These are phyloP conservation scores for Theocolax elegans DNA, from an alignment of 1,140 invertebrate species.

Conservation along the genomic window DNA sequence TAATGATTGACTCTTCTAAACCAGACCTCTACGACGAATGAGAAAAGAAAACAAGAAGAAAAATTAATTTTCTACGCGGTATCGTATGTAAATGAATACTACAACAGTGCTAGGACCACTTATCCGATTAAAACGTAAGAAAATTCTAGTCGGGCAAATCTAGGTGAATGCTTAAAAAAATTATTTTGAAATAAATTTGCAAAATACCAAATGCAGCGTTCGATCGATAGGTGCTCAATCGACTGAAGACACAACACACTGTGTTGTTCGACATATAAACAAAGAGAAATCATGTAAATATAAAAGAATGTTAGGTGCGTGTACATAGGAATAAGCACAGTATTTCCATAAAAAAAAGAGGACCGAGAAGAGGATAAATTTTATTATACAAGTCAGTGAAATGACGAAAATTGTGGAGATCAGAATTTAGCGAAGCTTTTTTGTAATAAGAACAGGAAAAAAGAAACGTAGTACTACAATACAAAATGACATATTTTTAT, in stretches of 20 bases:
- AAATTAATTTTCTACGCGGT: not conserved
- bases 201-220: constrained; percentile 37
- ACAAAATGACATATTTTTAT: constrained; percentile 40
- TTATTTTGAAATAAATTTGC: constrained; percentile 37
- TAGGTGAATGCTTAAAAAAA: constrained; percentile 21
- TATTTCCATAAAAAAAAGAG: constrained; percentile 10
- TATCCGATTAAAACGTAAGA: constrained; percentile 13
- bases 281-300: constrained; percentile 25
- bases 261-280: constrained; percentile 23
- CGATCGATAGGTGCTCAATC: constrained; percentile 27
- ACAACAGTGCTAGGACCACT: constrained; percentile 22
- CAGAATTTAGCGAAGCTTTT: constrained; percentile 11
- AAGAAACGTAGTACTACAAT: constrained; percentile 11
- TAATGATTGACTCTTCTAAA: too few relatives aligned
- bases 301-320: constrained; percentile 12
- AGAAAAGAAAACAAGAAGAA: not conserved
- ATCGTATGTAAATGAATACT: constrained; percentile 14
- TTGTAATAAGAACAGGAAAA: constrained; percentile 8
- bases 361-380: not conserved
- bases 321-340: constrained; percentile 33
- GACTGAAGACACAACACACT: constrained; percentile 18
- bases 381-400: not conserved
- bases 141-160: constrained; percentile 38
- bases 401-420: not conserved
- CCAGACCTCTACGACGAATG: too few relatives aligned